Conservation (phyloP, 2,888 invertebrate genomes). For the Scaptomyza tumidula region DNA sequence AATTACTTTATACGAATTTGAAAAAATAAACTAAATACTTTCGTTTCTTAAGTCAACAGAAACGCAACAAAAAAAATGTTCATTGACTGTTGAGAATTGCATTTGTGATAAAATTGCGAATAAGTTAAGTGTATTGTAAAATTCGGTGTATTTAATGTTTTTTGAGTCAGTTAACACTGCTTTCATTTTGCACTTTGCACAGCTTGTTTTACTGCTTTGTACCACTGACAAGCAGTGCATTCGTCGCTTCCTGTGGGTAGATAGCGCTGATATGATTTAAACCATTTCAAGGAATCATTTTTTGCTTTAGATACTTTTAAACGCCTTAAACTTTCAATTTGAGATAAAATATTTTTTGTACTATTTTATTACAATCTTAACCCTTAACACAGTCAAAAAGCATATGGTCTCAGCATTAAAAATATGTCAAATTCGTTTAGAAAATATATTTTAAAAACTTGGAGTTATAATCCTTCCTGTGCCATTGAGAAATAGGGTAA, state of each 20-base stretch:
- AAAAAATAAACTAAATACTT: conserved; percentile 49
- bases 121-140: too few relatives aligned
- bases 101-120: not conserved
- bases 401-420: too few relatives aligned
- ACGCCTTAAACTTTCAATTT: too few relatives aligned
- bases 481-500: too few relatives aligned
- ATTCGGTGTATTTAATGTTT: not conserved
- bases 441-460: too few relatives aligned
- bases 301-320: too few relatives aligned
- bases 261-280: conserved; percentile 1
- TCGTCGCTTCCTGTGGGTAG: not conserved
- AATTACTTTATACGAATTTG: conserved; percentile 36
- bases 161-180: not conserved
- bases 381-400: too few relatives aligned
- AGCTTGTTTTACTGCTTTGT: not conserved
- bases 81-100: not conserved
- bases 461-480: too few relatives aligned
- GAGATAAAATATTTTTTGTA: too few relatives aligned
- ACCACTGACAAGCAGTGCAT: not conserved
- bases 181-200: not conserved
- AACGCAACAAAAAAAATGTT: conserved; percentile 31
- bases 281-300: not conserved
- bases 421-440: too few relatives aligned
- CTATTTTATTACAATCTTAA: too few relatives aligned
- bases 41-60: conserved; percentile 54